Evolutionary conservation across 2,888 invertebrate species (phyloP).

Genomic region (Blastobasis lacticolella): DNA sequence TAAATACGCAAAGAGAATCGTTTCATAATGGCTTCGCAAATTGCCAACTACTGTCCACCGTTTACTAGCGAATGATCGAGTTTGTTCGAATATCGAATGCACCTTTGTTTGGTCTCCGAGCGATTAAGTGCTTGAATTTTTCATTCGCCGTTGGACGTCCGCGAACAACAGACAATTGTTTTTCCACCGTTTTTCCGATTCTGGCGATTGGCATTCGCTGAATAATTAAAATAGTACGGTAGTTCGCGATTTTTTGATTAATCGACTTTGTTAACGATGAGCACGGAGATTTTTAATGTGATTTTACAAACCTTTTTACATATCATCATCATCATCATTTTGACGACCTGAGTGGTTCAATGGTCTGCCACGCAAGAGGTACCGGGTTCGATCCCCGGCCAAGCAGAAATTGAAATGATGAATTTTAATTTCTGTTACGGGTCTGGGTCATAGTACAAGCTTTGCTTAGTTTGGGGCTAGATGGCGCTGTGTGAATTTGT

Average conservation of each 20-base stretch:
- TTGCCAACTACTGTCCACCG: constrained; percentile 49
- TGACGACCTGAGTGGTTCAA: too few relatives aligned
- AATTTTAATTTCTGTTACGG: too few relatives aligned
- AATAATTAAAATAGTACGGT: constrained; percentile 57
- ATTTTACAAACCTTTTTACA: too few relatives aligned
- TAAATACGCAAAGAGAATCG: constrained; percentile 4
- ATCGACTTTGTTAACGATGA: too few relatives aligned
- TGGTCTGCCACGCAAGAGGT: too few relatives aligned
- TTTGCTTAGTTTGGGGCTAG: too few relatives aligned
- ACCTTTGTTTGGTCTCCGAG: constrained; percentile 48
- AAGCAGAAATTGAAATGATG: too few relatives aligned
- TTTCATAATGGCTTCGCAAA: constrained; percentile 29
- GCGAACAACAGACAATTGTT: constrained; percentile 56
- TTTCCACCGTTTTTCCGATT: constrained; percentile 66
- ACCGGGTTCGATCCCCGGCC: too few relatives aligned
- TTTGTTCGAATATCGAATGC: background rate
- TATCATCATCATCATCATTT: too few relatives aligned
- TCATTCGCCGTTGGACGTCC: constrained; percentile 52
- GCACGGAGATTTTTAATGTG: too few relatives aligned
- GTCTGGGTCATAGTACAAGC: too few relatives aligned
- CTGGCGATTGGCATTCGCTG: constrained; percentile 60
- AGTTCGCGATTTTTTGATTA: constrained; percentile 69
- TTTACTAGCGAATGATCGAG: constrained; percentile 41
- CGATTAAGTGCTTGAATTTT: constrained; percentile 67
- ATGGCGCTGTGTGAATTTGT: too few relatives aligned